These are phyloP conservation scores for Carettochelys insculpta DNA, from an alignment of 2,113 vertebrate species.

Conservation along the genomic window DNA sequence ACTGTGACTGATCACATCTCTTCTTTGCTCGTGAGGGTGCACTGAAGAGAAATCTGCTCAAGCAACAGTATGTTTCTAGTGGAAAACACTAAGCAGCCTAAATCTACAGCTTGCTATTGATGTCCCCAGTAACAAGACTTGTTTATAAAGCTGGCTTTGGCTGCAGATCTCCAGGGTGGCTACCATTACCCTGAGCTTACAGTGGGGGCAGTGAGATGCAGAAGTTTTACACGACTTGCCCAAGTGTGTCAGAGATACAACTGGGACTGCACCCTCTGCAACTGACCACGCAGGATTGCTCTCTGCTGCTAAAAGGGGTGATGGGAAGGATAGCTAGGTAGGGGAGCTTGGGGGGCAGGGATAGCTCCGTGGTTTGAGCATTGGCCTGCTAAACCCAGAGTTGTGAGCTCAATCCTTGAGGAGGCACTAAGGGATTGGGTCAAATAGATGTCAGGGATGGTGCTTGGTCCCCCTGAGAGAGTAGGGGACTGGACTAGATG, in stretches of 20 bases:
- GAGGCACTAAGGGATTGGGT: too few species aligned
- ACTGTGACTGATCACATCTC: not conserved
- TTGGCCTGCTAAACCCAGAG: too few species aligned
- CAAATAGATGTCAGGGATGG: too few species aligned
- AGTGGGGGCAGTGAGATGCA: not conserved
- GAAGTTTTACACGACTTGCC: not conserved
- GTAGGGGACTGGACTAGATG: too few species aligned
- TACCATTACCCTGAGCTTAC: not conserved
- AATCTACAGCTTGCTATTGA: not conserved
- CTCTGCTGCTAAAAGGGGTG: not conserved
- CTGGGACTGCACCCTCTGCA: not conserved
- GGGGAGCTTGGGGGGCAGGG: too few species aligned
- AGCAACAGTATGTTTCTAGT: not conserved
- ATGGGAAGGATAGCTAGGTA: too few species aligned
- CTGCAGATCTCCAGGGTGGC: not conserved
- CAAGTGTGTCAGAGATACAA: not conserved
- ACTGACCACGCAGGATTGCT: not conserved
- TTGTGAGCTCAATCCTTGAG: too few species aligned
- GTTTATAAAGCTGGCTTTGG: too few species aligned
- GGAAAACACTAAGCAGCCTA: slow-evolving; percentile 5
- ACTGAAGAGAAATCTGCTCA: not conserved
- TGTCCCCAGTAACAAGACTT: not conserved
- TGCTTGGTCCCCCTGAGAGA: too few species aligned
- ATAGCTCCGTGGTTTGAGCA: too few species aligned
- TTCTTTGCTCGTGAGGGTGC: not conserved